Percentiles rank a stretch among this genome's conserved stretches.
phyloP scores from a whole-genome alignment of 2,113 vertebrate genomes.

The Corythoichthys haematopterus region DNA sequence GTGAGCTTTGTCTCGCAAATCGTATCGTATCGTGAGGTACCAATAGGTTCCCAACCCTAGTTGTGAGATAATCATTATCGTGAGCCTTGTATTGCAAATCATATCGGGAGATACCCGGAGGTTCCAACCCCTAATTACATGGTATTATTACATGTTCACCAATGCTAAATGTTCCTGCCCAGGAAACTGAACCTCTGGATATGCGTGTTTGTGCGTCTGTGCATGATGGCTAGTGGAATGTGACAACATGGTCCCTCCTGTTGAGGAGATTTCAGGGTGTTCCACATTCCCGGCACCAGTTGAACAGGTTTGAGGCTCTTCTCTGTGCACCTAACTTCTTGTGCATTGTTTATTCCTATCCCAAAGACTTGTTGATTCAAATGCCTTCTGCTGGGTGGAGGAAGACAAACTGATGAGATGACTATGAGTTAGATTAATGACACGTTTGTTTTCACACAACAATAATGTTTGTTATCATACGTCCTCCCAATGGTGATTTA shows the following conservation, averaged over 20 bases:
- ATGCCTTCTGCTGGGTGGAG: slow-evolving; percentile 16
- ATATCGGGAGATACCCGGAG: too few relatives aligned
- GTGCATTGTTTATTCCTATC: not conserved
- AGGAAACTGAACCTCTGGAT: not conserved
- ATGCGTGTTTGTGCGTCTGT: slow-evolving; percentile 9
- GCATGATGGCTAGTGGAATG: slow-evolving; percentile 33
- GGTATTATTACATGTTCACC: too few relatives aligned
- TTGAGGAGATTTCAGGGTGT: slow-evolving; percentile 32
- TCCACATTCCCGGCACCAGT: slow-evolving; percentile 46
- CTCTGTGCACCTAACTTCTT: slow-evolving; percentile 22
- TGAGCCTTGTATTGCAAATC: too few relatives aligned
- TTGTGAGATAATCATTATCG: too few relatives aligned
- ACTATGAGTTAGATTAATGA: not conserved
- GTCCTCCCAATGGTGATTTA: not conserved
- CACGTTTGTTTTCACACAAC: not conserved
- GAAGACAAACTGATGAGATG: not conserved
- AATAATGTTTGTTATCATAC: not conserved
- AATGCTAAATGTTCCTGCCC: too few relatives aligned
- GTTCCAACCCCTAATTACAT: too few relatives aligned
- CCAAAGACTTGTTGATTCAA: slow-evolving; percentile 1
- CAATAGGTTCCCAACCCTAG: too few relatives aligned
- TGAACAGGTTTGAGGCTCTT: slow-evolving; percentile 51
- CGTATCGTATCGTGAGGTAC: too few relatives aligned
- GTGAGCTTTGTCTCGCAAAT: too few relatives aligned
- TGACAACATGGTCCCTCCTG: slow-evolving; percentile 26